A percentile compares a stretch with the other conserved stretches of the same genome.
These are phyloP conservation scores for Metaphire vulgaris DNA, from an alignment of 1,140 invertebrate species.

Conservation along the genomic window DNA sequence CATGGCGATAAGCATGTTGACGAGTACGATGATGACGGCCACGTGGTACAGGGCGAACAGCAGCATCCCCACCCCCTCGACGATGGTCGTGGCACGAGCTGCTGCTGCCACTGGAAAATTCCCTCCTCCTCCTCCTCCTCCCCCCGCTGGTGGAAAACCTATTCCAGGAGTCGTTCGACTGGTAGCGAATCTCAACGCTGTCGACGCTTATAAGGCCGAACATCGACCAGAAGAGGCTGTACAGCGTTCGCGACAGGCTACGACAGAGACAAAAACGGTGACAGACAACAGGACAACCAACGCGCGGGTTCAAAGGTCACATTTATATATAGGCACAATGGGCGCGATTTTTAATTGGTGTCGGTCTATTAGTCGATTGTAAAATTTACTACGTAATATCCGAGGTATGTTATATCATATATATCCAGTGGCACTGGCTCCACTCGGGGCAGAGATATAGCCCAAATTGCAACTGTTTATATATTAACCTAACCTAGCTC, in stretches of 20 bases:
- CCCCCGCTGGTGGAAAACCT: neutral
- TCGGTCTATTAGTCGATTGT: too few species aligned
- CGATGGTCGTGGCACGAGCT: conserved; percentile 37
- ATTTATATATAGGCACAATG: too few species aligned
- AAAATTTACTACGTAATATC: too few species aligned
- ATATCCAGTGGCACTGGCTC: too few species aligned
- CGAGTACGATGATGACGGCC: conserved; percentile 58
- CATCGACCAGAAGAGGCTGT: conserved; percentile 68
- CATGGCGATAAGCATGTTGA: conserved; percentile 61
- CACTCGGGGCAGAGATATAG: too few species aligned
- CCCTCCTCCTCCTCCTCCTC: too few species aligned
- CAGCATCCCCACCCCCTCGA: conserved; percentile 57
- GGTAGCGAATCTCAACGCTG: conserved; percentile 28
- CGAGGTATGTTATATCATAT: too few species aligned
- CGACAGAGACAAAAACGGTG: neutral
- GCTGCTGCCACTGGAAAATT: conserved; percentile 15
- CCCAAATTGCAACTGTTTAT: too few species aligned
- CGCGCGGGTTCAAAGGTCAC: too few species aligned
- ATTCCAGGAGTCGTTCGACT: conserved; percentile 12
- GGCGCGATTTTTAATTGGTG: too few species aligned
- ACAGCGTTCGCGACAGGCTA: conserved; percentile 60
- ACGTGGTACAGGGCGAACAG: conserved; percentile 55
- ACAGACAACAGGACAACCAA: too few species aligned
- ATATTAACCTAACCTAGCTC: too few species aligned
- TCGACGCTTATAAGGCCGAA: conserved; percentile 63